Conservation (phyloP, 2,797 vertebrate species). For the Pachyuromys duprasi region DNA sequence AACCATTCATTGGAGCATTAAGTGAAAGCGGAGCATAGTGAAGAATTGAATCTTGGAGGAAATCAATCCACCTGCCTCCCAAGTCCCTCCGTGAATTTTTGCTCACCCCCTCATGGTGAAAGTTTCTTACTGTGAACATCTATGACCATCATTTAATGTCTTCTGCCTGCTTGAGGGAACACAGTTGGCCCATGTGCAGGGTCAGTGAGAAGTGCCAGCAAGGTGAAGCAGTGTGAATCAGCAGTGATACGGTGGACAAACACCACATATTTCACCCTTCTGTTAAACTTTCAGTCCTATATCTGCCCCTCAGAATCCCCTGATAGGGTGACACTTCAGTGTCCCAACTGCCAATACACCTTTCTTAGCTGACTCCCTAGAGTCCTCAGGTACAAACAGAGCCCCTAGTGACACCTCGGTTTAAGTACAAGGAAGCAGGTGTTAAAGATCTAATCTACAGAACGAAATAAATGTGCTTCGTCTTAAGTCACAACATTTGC, state of each 20-base stretch:
- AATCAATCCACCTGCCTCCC: no score
- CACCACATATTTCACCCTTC: neutral
- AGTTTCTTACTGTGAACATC: neutral
- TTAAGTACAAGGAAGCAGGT: neutral
- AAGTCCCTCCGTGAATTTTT: neutral
- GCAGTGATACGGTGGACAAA: neutral
- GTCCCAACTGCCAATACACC: neutral
- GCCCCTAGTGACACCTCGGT: neutral
- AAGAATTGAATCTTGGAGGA: neutral
- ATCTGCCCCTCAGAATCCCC: neutral
- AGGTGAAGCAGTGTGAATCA: neutral
- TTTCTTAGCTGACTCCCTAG: neutral
- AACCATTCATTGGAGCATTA: neutral
- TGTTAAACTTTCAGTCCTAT: neutral
- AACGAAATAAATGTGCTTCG: neutral
- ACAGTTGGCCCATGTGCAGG: neutral
- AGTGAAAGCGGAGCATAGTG: neutral
- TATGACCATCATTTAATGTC: neutral
- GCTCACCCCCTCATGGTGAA: neutral
- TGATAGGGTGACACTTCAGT: neutral
- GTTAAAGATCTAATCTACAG: slow-evolving; percentile 15
- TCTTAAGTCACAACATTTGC: neutral
- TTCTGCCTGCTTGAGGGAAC: neutral
- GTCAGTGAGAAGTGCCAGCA: neutral
- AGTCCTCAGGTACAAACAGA: neutral